A percentile compares a stretch with the other conserved stretches of the same genome.
Conservation (phyloP, 2,113 vertebrate genomes). For the Entelurus aequoreus region DNA sequence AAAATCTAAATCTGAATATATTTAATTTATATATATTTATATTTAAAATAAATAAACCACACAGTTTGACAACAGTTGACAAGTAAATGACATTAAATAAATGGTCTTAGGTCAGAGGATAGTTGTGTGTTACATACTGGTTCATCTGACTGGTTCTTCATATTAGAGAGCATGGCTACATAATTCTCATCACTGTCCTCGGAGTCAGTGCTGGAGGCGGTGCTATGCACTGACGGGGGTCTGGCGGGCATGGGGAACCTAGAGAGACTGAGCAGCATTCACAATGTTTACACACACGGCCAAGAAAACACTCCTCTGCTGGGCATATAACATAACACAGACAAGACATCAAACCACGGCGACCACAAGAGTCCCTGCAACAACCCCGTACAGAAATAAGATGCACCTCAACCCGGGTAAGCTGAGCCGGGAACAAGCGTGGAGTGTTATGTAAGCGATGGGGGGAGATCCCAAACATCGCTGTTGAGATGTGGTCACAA, state of each 20-base stretch:
- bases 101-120: slow-evolving; percentile 39
- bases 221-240: slow-evolving; percentile 94
- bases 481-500: slow-evolving; percentile 35
- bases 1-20: no score
- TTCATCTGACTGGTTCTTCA: slow-evolving; percentile 80
- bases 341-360: slow-evolving; percentile 28
- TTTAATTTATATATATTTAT: no score
- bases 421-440: slow-evolving; percentile 20
- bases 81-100: no score
- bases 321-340: slow-evolving; percentile 38
- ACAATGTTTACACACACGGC: slow-evolving; percentile 68
- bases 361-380: slow-evolving; percentile 32
- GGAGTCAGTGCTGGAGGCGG: slow-evolving; percentile 96
- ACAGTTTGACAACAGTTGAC: no score
- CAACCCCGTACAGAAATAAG: slow-evolving; percentile 11
- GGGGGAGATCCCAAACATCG: slow-evolving; percentile 23
- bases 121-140: slow-evolving; percentile 83
- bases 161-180: slow-evolving; percentile 91
- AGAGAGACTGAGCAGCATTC: slow-evolving; percentile 84
- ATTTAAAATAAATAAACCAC: no score
- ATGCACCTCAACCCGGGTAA: slow-evolving; percentile 30
- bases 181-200: slow-evolving; percentile 97
- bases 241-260: slow-evolving; percentile 90
- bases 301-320: slow-evolving; percentile 16
- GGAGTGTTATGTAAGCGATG: slow-evolving; percentile 19